A percentile compares a stretch with the other conserved stretches of the same genome.
phyloP scores from a whole-genome alignment of 2,797 vertebrate species.

The Diglossa cyanea region DNA sequence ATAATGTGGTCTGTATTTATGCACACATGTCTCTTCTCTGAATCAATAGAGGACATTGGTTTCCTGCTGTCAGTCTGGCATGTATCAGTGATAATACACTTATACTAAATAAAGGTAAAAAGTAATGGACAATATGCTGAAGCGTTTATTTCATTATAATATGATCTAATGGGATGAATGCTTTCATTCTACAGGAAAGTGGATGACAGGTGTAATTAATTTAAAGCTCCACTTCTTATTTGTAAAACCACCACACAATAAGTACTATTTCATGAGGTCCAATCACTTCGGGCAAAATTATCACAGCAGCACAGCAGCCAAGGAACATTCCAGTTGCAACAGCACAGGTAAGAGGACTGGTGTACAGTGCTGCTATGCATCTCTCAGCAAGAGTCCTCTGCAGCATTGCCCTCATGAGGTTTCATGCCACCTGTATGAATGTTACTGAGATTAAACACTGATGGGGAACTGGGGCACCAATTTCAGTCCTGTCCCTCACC shows the following conservation, averaged over 20 bases:
- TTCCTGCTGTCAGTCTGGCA: constrained; percentile 34
- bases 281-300: not conserved
- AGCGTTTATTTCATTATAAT: constrained; percentile 47
- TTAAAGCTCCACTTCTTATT: constrained; percentile 48
- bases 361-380: rapidly evolving
- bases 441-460: not conserved
- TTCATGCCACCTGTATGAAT: not conserved
- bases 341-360: not conserved
- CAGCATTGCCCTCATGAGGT: not conserved
- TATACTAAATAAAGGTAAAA: constrained; percentile 30
- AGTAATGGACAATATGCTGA: not conserved
- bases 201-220: constrained; percentile 54
- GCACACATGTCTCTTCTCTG: not conserved
- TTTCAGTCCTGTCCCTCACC: not conserved
- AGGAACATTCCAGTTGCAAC: not conserved
- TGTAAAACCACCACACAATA: not conserved
- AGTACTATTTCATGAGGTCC: not conserved
- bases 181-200: constrained; percentile 44
- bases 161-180: constrained; percentile 19
- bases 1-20: not conserved
- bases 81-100: constrained; percentile 43
- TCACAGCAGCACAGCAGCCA: not conserved
- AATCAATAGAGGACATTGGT: not conserved
- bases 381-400: not conserved
- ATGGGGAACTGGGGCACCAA: not conserved